Conservation (phyloP, 2,888 invertebrate genomes). For the Salticus scenicus region DNA sequence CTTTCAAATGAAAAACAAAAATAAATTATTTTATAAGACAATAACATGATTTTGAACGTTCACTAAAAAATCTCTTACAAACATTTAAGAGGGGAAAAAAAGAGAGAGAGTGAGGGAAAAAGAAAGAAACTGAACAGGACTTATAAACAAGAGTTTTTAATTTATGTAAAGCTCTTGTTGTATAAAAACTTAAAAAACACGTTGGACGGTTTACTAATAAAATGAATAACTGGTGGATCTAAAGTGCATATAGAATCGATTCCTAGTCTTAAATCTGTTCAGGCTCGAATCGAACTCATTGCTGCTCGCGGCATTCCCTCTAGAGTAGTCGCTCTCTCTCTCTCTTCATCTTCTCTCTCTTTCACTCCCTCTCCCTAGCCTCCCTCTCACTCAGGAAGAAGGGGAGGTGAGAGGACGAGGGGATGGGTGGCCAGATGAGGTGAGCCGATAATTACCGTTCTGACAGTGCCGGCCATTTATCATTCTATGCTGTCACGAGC, state of each 20-base stretch:
- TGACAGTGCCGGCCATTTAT: constrained; percentile 70
- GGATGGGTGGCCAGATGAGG: constrained; percentile 67
- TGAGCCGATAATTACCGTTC: constrained; percentile 70
- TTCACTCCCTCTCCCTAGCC: constrained; percentile 14
- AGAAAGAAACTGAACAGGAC: background rate
- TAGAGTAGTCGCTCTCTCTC: constrained; percentile 41
- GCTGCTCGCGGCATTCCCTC: constrained; percentile 50
- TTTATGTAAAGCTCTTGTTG: background rate
- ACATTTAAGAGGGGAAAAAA: no score
- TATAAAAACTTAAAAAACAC: background rate
- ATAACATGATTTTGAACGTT: no score
- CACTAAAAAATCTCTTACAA: no score
- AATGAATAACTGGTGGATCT: constrained; percentile 15
- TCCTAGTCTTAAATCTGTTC: constrained; percentile 62
- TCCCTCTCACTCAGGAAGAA: constrained; percentile 9
- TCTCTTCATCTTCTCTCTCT: constrained; percentile 45
- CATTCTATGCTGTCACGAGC: constrained; percentile 65
- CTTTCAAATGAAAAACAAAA: no score
- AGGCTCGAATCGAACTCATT: constrained; percentile 36
- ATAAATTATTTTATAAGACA: no score
- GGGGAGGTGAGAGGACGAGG: constrained; percentile 4
- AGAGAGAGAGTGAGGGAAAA: no score
- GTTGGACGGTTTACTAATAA: constrained; percentile 47
- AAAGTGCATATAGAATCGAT: constrained; percentile 64
- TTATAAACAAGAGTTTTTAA: background rate